Percentiles rank a stretch among this genome's conserved stretches.
These are phyloP conservation scores for Mimachlamys varia DNA, from an alignment of 2,888 invertebrate genomes.

Conservation along the genomic window DNA sequence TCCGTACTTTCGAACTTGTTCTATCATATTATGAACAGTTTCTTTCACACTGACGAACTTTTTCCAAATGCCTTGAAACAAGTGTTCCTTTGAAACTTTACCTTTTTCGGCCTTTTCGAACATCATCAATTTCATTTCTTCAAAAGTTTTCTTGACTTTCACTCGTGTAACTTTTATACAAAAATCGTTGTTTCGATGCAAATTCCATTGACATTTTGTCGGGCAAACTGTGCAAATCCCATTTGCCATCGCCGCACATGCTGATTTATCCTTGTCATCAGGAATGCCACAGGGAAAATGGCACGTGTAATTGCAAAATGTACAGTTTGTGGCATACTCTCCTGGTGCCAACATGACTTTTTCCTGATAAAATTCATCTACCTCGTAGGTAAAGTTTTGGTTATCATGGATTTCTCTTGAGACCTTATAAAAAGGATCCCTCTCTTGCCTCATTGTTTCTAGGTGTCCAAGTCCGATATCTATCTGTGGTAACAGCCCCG, in stretches of 20 bases:
- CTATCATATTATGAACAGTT: slow-evolving; percentile 52
- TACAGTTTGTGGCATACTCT: slow-evolving; percentile 64
- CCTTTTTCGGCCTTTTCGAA: slow-evolving; percentile 57
- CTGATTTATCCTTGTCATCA: slow-evolving; percentile 58
- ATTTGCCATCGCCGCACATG: slow-evolving; percentile 57
- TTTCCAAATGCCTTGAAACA: slow-evolving; percentile 43
- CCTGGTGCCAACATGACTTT: slow-evolving; percentile 48
- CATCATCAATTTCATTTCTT: slow-evolving; percentile 56
- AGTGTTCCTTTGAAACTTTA: slow-evolving; percentile 44
- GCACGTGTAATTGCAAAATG: slow-evolving; percentile 65
- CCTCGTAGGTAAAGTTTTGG: slow-evolving; percentile 58
- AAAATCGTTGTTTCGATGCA: slow-evolving; percentile 52
- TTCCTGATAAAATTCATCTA: slow-evolving; percentile 54
- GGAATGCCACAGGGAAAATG: slow-evolving; percentile 61
- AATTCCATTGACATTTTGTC: slow-evolving; percentile 52
- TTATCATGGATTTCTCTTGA: slow-evolving; percentile 55
- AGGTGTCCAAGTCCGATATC: slow-evolving; percentile 52
- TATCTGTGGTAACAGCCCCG: slow-evolving; percentile 50
- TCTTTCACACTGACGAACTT: slow-evolving; percentile 51
- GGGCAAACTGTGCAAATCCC: slow-evolving; percentile 53
- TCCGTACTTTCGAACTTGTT: slow-evolving; percentile 44
- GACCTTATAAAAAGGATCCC: slow-evolving; percentile 46
- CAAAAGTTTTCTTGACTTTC: slow-evolving; percentile 56
- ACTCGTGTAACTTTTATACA: slow-evolving; percentile 41
- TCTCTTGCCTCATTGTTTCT: slow-evolving; percentile 47